Evolutionary conservation across 2,888 invertebrate species (phyloP), one percentile per base, ranked within the genome.

Genomic region (Labia minor): DNA sequence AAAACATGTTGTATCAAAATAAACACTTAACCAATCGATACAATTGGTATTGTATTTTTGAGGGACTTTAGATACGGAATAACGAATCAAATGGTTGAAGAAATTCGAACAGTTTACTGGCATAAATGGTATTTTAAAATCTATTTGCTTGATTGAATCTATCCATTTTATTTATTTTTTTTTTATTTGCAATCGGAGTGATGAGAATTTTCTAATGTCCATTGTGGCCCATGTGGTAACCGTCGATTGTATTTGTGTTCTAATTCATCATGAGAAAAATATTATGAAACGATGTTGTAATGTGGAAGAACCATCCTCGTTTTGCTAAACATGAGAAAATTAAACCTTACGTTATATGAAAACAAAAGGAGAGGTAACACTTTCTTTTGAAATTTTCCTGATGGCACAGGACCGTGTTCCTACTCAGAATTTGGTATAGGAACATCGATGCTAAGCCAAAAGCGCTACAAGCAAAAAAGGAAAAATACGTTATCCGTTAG

Each of bases 201-300:
- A 49, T 49, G 49, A 14, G 49, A 49, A 49, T 49, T 49, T 49
- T 49, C 49, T 8, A 49, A 49, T 49, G 49, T 49, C 49, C 49
- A 49, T 49, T 49, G 49, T 49, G 16, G 49, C 49, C 14, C 49
- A 14, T 49, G 49, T 49, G 49, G 49, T 49, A 49, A 49, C 16
- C 14, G 14, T n/a, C 49, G n/a, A 49, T 49, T 49, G 49, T 49
- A 49, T 49, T 49, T 49, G 14, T 49, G 49, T 49, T 49, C 49
- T 49, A 49, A 49, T 49, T 49, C 49, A 49, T 49, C 49, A 49
- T 49, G 49, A 49, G 49, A 49, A 49, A 49, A 49, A 49, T 49
- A 49, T 49, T 49, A 49, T 49, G 49, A 49, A 49, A 49, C 14
- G 14, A 49, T 49, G 49, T 49, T 49, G 49, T 49, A 49, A 49